Evolutionary conservation across 2,113 vertebrate genomes (phyloP).

Genomic region (Larimichthys polyactis): DNA sequence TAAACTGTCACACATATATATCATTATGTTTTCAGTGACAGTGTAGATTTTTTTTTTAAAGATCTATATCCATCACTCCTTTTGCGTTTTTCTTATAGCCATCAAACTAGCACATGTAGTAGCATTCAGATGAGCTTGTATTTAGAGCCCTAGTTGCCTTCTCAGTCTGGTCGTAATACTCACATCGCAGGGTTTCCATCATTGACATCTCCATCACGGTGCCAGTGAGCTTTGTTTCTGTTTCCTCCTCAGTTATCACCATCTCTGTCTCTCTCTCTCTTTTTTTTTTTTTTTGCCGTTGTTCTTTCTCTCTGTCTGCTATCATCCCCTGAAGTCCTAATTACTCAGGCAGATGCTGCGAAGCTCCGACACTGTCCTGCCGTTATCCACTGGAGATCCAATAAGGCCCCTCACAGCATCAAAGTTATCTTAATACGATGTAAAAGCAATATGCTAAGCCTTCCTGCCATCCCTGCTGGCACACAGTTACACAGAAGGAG

Average conservation of each 20-base stretch:
- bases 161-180: constrained; percentile 33
- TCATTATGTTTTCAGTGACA: background rate
- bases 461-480: constrained; percentile 59
- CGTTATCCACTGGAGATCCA: constrained; percentile 75
- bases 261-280: constrained; percentile 22
- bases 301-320: constrained; percentile 50
- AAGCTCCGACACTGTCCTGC: constrained; percentile 70
- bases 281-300: background rate
- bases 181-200: constrained; percentile 29
- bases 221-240: constrained; percentile 30
- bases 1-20: background rate
- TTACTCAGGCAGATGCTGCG: constrained; percentile 79
- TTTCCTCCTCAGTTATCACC: constrained; percentile 24
- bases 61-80: background rate
- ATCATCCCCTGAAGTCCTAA: constrained; percentile 78
- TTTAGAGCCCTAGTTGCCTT: constrained; percentile 2
- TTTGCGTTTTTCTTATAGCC: background rate
- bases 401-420: constrained; percentile 72
- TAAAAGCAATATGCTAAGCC: constrained; percentile 71
- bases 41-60: background rate
- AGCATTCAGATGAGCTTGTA: constrained; percentile 30
- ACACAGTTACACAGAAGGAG: constrained; percentile 48
- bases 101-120: background rate
- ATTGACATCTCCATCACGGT: constrained; percentile 44
- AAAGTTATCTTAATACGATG: constrained; percentile 72